These are phyloP conservation scores for Mohoua ochrocephala DNA, from an alignment of 2,113 vertebrate genomes.

Conservation along the genomic window DNA sequence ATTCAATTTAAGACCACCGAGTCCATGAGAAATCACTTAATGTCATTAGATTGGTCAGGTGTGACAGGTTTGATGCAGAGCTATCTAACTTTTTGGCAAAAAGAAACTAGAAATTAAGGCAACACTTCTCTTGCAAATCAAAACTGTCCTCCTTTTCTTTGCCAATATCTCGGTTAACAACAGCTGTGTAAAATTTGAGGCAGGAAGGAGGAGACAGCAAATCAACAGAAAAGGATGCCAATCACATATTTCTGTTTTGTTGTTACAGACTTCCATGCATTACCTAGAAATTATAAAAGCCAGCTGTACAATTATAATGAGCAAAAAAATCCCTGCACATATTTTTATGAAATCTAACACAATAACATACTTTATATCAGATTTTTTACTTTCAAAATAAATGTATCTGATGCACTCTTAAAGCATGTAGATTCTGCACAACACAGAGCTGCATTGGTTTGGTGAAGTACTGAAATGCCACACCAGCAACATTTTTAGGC, in stretches of 20 bases:
- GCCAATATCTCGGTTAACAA: background rate
- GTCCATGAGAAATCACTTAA: conserved; percentile 29
- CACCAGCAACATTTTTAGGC: background rate
- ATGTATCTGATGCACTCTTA: background rate
- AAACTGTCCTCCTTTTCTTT: background rate
- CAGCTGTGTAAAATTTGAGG: background rate
- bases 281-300: background rate
- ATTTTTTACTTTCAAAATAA: background rate
- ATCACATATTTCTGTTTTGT: background rate
- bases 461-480: background rate
- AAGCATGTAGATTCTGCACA: background rate
- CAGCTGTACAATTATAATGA: background rate
- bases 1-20: conserved; percentile 8
- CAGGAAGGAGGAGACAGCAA: background rate
- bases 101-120: conserved; percentile 18
- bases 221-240: conserved; percentile 29
- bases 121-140: conserved; percentile 17
- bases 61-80: background rate
- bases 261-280: background rate
- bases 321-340: background rate
- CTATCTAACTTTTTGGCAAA: background rate
- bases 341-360: background rate
- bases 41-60: background rate
- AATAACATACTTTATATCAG: background rate
- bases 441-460: background rate